A percentile compares a stretch with the other conserved stretches of the same genome.
phyloP scores from a whole-genome alignment of 2,113 vertebrate genomes.

The Danionella cerebrum region DNA sequence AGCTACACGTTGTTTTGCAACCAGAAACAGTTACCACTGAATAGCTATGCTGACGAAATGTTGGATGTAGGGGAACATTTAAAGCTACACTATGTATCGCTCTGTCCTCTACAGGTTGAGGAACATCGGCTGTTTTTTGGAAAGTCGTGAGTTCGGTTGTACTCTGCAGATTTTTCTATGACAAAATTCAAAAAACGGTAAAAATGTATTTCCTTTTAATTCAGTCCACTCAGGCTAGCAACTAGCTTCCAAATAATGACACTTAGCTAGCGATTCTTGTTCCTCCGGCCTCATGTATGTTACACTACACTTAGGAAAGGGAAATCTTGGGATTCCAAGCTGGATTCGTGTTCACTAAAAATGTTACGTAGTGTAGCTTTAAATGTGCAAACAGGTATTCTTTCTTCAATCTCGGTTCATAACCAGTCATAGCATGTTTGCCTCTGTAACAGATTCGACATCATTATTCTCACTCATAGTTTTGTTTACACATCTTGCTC shows the following conservation, averaged over 20 bases:
- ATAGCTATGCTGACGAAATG: background rate
- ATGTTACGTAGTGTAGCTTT: slow-evolving; percentile 3
- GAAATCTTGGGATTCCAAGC: no score
- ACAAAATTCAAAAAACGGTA: no score
- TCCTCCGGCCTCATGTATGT: no score
- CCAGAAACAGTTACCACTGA: background rate
- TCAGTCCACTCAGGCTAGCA: no score
- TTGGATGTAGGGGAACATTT: background rate
- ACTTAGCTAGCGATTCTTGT: no score
- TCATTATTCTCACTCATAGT: slow-evolving; percentile 19
- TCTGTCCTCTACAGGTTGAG: background rate
- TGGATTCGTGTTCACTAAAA: background rate
- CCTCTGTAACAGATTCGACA: background rate
- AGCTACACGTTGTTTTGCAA: background rate
- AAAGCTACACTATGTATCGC: background rate
- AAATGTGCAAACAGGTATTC: background rate
- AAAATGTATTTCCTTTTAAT: no score
- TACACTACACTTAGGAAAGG: no score
- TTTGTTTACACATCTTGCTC: slow-evolving; percentile 23
- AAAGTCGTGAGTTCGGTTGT: background rate
- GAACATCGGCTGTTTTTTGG: background rate
- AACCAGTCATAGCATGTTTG: background rate
- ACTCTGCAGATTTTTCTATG: no score
- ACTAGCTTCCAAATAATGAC: no score
- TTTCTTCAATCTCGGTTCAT: no score